Evolutionary conservation across 2,113 vertebrate species (phyloP), one percentile per base, ranked within the genome.

Genomic region (Daubentonia madagascariensis): DNA sequence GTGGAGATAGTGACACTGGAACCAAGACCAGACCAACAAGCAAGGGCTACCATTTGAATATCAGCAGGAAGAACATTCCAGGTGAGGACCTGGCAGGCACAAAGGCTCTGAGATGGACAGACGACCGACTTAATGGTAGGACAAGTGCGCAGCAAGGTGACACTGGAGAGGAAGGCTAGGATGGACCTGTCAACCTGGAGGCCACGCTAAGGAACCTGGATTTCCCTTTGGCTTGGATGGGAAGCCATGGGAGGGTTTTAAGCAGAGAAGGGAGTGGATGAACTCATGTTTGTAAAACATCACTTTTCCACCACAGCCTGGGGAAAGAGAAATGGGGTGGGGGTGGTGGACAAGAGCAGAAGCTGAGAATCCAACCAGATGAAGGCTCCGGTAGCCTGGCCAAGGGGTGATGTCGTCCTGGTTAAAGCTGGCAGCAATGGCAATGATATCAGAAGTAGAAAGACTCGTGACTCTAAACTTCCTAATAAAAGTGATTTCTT

Each of bases 201-300:
- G 48, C 57, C 48, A 54, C 1, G 0, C 0, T 0, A 20, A 67
- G 32, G 37, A 20, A 28, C 8, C 5, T 1, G 48, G 48, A 35
- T 57, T 8, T 67, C 50, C 50, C 37, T 87, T 23, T 20, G 7
- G 37, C 30, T 81, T 40, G 4, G 16, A n/a, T 3, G 35, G 48
- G 84, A 78, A 85, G 80, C 43, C 40, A 14, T 2, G 1, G 32
- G 28, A 32, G 40, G 30, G 63, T 61, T 68, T 52, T n/a, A 85
- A 9, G 70, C 43, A 63, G 50, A 93, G 30, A n/a, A 37, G 28
- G 23, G 14, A 9, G 67, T 30, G 0, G 11, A 73, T 35, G 25
- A 45, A 57, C 57, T 45, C 48, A 20, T 9, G 17, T 89, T 45
- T 85, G 61, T 61, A 61, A 70, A 89, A 67, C 67, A 32, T 87